Base-by-base conservation (phyloP, 1,140 invertebrate genomes). In the Diploscapter pachys region DNA sequence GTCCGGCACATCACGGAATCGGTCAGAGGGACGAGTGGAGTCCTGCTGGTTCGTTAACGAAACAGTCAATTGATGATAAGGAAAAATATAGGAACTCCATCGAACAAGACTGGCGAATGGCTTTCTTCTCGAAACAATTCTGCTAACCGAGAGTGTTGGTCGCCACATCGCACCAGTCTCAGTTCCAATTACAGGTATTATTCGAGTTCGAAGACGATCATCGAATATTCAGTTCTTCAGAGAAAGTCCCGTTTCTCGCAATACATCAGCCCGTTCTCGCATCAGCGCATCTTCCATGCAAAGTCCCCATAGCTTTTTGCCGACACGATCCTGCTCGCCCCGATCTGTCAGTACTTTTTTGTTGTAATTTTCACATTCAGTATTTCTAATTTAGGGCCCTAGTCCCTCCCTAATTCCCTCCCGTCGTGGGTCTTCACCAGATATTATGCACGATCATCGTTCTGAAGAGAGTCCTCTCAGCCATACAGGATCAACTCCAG, bases 401-500 rank as follows among this genome's bases (percentile, higher is more conserved):
- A 74, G 73, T 54, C 73, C 73, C 49, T 74, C 73, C 5, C 31
- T 74, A 48, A 57, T 74, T 13, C 73, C 73, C 48, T 54, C 63
- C 51, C 48, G 73, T 5, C 57, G 64, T 31, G 64, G 73, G 11
- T 74, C 73, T 4, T 56, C 73, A 49, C 57, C 64, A 9, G 64
- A 66, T 9, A 65, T 57, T 31, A 55, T 57, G 6, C 53, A 74
- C 48, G 56, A 66, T 8, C 71, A 51, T 5, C 71, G 65, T 13
- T 9, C 8, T 55, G 66, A 48, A 53, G 65, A 74, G 57, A 66
- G 63, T 4, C 73, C 73, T 11, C 54, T 74, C 9, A 64, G 61
- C 56, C 73, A 74, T 49, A 74, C 73, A 31, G 73, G 73, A 11
- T 74, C 73, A 1, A 74, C 73, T 51, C 73, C 73, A 11, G 73